Conservation (phyloP, 2,797 vertebrate genomes). For the Hippocampus kuda region DNA sequence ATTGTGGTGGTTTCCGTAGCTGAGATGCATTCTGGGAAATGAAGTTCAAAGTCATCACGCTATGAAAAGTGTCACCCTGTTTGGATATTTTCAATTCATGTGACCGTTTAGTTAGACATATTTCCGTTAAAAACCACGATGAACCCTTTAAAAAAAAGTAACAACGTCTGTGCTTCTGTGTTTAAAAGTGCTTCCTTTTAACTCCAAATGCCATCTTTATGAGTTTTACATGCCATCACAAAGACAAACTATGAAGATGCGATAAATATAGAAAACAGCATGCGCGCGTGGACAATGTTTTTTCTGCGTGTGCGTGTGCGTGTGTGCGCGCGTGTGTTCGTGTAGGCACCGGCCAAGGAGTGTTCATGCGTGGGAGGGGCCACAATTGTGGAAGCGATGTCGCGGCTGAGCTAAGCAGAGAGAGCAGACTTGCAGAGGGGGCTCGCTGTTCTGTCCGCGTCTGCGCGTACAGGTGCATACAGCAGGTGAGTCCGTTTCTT, state of each 20-base stretch:
- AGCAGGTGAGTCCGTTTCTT: slow-evolving; percentile 1
- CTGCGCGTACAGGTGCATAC: not conserved
- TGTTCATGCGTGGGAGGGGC: not conserved
- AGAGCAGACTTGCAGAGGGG: not conserved
- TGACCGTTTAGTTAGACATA: too few species aligned
- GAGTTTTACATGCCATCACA: too few species aligned
- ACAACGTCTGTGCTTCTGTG: too few species aligned
- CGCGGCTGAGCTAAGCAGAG: not conserved
- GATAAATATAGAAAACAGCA: too few species aligned
- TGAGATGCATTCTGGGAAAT: not conserved
- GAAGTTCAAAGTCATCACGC: not conserved
- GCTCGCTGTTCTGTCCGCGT: not conserved
- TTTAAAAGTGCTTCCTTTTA: too few species aligned
- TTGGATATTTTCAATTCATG: too few species aligned
- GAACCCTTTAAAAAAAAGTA: too few species aligned
- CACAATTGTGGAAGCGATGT: not conserved
- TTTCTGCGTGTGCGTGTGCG: not conserved
- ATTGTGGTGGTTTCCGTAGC: too few species aligned
- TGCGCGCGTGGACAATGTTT: not conserved
- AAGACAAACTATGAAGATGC: too few species aligned
- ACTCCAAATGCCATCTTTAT: too few species aligned
- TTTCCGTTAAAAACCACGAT: too few species aligned
- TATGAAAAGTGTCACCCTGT: not conserved
- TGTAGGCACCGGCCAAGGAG: not conserved
- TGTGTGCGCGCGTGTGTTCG: not conserved